Base-by-base conservation (phyloP, 2,888 invertebrate species). In the Escarpia spicata region DNA sequence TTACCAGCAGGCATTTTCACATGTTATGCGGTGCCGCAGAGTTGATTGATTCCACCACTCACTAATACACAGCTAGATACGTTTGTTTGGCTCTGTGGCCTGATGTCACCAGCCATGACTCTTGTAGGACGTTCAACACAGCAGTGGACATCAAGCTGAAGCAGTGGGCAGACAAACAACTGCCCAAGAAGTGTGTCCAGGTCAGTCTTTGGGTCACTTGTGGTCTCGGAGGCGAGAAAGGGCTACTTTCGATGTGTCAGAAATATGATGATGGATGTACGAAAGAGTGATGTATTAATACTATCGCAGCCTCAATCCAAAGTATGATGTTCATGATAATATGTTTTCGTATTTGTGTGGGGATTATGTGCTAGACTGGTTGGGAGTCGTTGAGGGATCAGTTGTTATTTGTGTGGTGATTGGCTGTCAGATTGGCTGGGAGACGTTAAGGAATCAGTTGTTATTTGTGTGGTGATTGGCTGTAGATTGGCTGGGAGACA, bases 141-240 rank as follows among this genome's bases (percentile, higher is more conserved):
- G 96, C 97, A 12, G 97, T 97, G 43, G 99, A 99, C 96, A 99
- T 99, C 94, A 98, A 98, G 96, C 97, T 99, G 26, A 98, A 98
- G 93, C 98, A 99, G 95, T 99, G 99, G 99, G 98, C 99, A 0
- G 99, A 99, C 95, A 97, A 98, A 93, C 98, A 98, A 92, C 97
- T 99, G 92, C 99, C 99, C 0, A 97, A 97, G 0, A 98, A 98
- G 96, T 98, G 98, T 92, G 98, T 99, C 2, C 98, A 98, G 96
- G 97, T 96, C 94, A 75, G 75, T 19, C 19, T 75, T 26, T 75
- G 15, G 93, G 92, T 93, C 10, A 19, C n/a, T 19, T 26, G 26
- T 6, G 26, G 26, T 6, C n/a, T 26, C 75, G 0, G 19, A n/a
- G 75, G n/a, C 2, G n/a, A 75, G 75, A 75, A 19, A 26, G 19